phyloP scores from a whole-genome alignment of 2,888 invertebrate species.

The Buathra laborator region DNA sequence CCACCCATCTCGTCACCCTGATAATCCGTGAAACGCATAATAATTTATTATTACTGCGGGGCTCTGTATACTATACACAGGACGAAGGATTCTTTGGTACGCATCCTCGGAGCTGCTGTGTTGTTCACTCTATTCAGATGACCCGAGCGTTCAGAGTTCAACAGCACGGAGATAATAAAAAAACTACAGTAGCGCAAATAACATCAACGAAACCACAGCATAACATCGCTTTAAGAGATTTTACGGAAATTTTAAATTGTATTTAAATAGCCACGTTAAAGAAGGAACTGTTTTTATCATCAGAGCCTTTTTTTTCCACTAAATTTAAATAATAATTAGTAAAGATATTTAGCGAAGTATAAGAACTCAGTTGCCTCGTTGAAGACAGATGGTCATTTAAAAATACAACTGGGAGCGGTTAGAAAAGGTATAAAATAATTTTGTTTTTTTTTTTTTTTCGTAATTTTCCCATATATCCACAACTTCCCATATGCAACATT shows the following conservation, averaged over 20 bases:
- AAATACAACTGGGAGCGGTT: too few species aligned
- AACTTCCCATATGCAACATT: neutral
- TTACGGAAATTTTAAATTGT: neutral
- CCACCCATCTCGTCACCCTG: slow-evolving; percentile 71
- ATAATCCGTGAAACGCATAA: slow-evolving; percentile 77
- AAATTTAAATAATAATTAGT: too few species aligned
- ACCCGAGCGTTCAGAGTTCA: neutral
- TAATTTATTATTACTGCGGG: slow-evolving; percentile 75
- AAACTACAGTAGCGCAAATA: neutral
- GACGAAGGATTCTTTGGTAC: slow-evolving; percentile 2
- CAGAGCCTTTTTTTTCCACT: too few species aligned
- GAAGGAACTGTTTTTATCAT: too few species aligned
- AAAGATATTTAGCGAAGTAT: too few species aligned
- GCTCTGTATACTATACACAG: neutral
- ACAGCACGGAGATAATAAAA: neutral
- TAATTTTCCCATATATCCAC: neutral
- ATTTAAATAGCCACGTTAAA: too few species aligned
- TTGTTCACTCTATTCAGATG: neutral
- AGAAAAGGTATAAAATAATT: too few species aligned
- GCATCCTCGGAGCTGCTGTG: neutral
- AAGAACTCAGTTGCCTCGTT: too few species aligned
- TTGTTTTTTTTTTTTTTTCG: neutral
- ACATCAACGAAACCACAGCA: neutral
- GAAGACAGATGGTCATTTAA: too few species aligned
- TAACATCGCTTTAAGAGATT: neutral